Evolutionary conservation across 2,888 invertebrate genomes (phyloP).

Genomic region (Nineta flava): DNA sequence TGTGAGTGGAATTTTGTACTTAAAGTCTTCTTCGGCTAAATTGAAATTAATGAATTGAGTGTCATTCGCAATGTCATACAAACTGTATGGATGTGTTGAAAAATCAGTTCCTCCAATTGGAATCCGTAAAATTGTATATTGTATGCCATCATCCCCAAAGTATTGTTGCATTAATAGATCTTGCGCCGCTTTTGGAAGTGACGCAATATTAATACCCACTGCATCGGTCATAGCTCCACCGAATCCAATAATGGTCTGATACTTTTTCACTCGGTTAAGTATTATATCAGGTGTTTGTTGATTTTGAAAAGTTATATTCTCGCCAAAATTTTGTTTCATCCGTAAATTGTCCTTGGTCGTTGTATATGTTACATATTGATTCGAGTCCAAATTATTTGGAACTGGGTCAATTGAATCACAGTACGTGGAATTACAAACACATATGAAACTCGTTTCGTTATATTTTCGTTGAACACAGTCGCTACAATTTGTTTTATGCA

Average conservation of each 20-base stretch:
- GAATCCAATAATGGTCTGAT: too few species aligned
- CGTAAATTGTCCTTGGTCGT: too few species aligned
- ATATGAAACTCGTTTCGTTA: too few species aligned
- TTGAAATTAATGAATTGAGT: too few species aligned
- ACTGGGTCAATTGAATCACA: neutral
- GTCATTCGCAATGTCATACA: neutral
- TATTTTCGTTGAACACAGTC: too few species aligned
- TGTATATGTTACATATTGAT: neutral
- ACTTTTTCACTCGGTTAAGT: slow-evolving; percentile 14
- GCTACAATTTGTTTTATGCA: too few species aligned
- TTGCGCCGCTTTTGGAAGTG: slow-evolving; percentile 36
- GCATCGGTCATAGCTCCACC: too few species aligned
- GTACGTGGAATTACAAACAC: too few species aligned
- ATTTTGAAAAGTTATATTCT: too few species aligned
- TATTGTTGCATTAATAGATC: slow-evolving; percentile 29
- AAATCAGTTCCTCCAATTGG: slow-evolving; percentile 1
- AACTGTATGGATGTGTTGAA: neutral
- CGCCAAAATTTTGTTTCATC: neutral
- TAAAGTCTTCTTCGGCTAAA: too few species aligned
- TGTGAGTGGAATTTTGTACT: neutral
- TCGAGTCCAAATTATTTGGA: neutral
- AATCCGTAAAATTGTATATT: neutral
- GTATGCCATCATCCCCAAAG: too few species aligned
- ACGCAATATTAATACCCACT: too few species aligned
- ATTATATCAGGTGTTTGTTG: neutral